Percentiles rank a stretch among this genome's conserved stretches.
phyloP scores from a whole-genome alignment of 2,888 invertebrate species.

The Furcula furcula region DNA sequence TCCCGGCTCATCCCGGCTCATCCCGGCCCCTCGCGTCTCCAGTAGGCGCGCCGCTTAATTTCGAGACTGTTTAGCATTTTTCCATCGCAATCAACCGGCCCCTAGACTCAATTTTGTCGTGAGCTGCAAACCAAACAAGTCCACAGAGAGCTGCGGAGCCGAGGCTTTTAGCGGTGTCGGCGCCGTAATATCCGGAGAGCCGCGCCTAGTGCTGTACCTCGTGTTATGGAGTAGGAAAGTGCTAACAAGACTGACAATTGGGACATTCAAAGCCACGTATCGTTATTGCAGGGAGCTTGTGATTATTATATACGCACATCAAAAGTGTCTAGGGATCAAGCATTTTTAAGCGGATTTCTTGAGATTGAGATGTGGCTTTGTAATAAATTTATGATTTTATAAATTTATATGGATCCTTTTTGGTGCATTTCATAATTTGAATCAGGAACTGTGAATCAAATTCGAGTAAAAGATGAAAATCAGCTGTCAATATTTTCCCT shows the following conservation, averaged over 20 bases:
- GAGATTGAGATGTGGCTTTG: too few relatives aligned
- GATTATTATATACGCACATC: too few relatives aligned
- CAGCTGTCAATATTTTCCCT: too few relatives aligned
- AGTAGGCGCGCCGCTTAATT: constrained; percentile 23
- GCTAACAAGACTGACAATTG: too few relatives aligned
- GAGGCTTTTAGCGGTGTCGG: constrained; percentile 18
- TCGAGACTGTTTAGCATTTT: constrained; percentile 38
- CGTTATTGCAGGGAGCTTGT: too few relatives aligned
- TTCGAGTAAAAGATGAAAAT: too few relatives aligned
- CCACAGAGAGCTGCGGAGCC: constrained; percentile 12
- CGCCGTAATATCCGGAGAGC: constrained; percentile 26
- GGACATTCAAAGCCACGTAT: constrained; percentile 10
- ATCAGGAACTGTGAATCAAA: too few relatives aligned
- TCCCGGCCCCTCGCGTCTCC: constrained; percentile 9
- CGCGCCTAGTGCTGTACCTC: background rate
- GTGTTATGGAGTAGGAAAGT: background rate
- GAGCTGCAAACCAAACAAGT: constrained; percentile 30
- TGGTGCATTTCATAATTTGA: too few relatives aligned
- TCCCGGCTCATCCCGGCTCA: constrained; percentile 13
- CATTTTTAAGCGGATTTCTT: too few relatives aligned
- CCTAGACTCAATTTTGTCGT: constrained; percentile 36
- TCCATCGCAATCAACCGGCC: constrained; percentile 25
- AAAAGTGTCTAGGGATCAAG: too few relatives aligned
- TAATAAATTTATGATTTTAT: too few relatives aligned
- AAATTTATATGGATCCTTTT: too few relatives aligned